phyloP scores from a whole-genome alignment of 1,140 invertebrate genomes.

The Listronotus bonariensis region DNA sequence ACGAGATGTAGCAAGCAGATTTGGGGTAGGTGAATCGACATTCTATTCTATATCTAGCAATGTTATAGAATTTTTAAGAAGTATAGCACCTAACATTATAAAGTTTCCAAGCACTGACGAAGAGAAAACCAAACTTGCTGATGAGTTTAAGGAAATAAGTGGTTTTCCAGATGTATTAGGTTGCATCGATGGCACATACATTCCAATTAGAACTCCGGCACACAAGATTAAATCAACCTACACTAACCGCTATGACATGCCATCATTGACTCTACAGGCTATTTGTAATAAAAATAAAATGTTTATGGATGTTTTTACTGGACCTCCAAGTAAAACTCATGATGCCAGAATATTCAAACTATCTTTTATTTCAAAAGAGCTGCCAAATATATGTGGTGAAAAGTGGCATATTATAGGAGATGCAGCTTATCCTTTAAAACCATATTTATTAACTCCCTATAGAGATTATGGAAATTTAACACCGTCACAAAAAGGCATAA shows the following conservation, averaged over 20 bases:
- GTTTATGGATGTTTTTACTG: constrained; percentile 27
- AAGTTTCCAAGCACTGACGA: background rate
- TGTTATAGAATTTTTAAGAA: background rate
- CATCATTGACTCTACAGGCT: constrained; percentile 23
- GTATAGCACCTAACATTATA: background rate
- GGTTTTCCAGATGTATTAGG: constrained; percentile 24
- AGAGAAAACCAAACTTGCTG: background rate
- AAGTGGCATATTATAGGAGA: constrained; percentile 47
- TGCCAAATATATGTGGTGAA: constrained; percentile 27
- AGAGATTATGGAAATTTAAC: constrained; percentile 49
- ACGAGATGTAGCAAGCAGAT: constrained; percentile 1
- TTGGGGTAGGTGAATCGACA: background rate
- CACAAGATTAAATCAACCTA: constrained; percentile 33
- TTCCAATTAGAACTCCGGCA: constrained; percentile 16
- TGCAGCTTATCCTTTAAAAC: constrained; percentile 49
- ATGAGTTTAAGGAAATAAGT: too few species aligned
- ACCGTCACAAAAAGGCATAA: constrained; percentile 48
- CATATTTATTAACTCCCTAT: constrained; percentile 49
- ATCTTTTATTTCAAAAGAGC: background rate
- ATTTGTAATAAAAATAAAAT: constrained; percentile 18
- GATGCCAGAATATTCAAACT: constrained; percentile 23
- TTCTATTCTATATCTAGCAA: background rate
- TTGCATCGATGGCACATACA: constrained; percentile 24
- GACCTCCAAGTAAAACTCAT: constrained; percentile 21
- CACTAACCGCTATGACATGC: constrained; percentile 23